phyloP scores from a whole-genome alignment of 23 tunicate genomes.

The Ascidia mentula region DNA sequence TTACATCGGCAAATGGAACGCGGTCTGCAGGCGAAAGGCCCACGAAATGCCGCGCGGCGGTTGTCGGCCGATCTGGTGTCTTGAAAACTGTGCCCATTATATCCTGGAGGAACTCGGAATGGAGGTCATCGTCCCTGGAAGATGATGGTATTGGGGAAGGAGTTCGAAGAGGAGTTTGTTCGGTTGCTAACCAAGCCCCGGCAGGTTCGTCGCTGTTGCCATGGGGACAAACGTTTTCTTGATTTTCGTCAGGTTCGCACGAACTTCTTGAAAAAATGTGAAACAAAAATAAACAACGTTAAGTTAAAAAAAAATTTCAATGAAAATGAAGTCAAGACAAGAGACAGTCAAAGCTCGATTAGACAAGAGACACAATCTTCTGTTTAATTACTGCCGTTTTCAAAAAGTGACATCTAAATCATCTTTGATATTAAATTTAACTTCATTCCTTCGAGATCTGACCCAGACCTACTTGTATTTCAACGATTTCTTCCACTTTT shows the following conservation, averaged over 20 bases:
- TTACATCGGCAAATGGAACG: slow-evolving; percentile 14
- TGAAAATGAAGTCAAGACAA: too few species aligned
- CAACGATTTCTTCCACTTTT: slow-evolving; percentile 36
- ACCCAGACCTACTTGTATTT: neutral
- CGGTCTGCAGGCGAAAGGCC: slow-evolving; percentile 30
- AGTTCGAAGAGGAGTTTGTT: neutral
- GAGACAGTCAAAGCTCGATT: too few species aligned
- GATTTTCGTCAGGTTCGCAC: neutral
- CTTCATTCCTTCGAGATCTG: too few species aligned
- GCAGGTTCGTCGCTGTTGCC: neutral
- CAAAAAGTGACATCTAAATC: too few species aligned
- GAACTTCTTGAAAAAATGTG: too few species aligned
- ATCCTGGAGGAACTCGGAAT: slow-evolving; percentile 38
- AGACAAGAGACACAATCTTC: too few species aligned
- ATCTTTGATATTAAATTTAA: too few species aligned
- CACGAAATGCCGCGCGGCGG: slow-evolving; percentile 39
- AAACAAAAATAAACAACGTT: too few species aligned
- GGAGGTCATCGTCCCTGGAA: neutral
- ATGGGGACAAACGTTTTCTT: neutral
- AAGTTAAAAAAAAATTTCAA: too few species aligned
- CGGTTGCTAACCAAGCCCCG: neutral
- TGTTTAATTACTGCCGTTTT: too few species aligned
- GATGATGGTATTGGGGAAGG: slow-evolving; percentile 41
- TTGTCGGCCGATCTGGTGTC: slow-evolving; percentile 47
- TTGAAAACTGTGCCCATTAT: slow-evolving; percentile 58